phyloP scores from a whole-genome alignment of 2,113 vertebrate species.

The Chitala chitala region DNA sequence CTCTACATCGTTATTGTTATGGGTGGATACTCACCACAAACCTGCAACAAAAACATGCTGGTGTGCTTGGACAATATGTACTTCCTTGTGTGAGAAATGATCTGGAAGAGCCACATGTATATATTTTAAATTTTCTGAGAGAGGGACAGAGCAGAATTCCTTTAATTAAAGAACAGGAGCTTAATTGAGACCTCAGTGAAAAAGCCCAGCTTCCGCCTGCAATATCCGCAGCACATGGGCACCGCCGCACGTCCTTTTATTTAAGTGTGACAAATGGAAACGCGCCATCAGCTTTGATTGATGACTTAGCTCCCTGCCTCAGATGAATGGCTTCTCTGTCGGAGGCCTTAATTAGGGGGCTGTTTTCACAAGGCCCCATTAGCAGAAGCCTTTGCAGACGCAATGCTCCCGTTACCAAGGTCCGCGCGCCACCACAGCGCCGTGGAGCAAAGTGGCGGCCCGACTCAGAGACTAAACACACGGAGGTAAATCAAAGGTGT shows the following conservation, averaged over 20 bases:
- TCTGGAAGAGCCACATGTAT: too few species aligned
- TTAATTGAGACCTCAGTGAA: constrained; percentile 2
- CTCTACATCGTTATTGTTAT: too few species aligned
- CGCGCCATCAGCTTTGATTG: constrained; percentile 45
- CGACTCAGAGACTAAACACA: constrained; percentile 15
- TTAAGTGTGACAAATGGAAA: constrained; percentile 42
- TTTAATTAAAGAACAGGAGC: neutral
- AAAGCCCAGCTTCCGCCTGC: constrained; percentile 26
- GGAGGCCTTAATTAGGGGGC: constrained; percentile 32
- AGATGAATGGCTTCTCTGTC: constrained; percentile 29
- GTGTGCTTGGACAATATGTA: too few species aligned
- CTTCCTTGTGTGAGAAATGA: too few species aligned
- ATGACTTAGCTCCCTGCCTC: constrained; percentile 30
- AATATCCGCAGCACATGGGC: constrained; percentile 42
- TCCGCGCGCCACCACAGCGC: neutral
- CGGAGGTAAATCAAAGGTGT: neutral
- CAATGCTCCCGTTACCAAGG: neutral
- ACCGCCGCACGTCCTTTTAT: constrained; percentile 31
- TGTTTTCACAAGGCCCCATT: constrained; percentile 31
- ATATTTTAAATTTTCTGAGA: too few species aligned
- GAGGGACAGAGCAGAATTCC: neutral
- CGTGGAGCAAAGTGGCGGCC: neutral
- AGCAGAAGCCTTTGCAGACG: neutral
- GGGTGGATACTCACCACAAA: too few species aligned
- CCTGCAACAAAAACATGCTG: too few species aligned